A percentile compares a stretch with the other conserved stretches of the same genome.
Conservation (phyloP, 2,113 vertebrate species). For the Gracilinanus agilis region DNA sequence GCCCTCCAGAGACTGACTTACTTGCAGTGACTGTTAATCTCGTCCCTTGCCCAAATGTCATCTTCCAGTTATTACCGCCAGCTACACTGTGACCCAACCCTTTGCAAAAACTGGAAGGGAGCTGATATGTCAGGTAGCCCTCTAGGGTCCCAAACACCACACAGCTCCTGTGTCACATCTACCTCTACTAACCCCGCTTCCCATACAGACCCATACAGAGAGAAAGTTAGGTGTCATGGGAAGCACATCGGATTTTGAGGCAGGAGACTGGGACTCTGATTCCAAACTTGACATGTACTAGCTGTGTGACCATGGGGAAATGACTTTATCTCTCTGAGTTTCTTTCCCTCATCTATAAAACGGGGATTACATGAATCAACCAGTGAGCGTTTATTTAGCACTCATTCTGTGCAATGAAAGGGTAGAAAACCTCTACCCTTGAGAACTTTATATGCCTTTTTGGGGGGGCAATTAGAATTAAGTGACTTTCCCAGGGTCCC, state of each 20-base stretch:
- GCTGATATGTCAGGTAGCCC: neutral
- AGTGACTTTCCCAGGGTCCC: too few species aligned
- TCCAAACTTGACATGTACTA: neutral
- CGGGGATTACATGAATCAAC: neutral
- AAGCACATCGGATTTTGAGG: neutral
- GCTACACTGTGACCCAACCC: slow-evolving; percentile 55
- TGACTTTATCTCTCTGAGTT: neutral
- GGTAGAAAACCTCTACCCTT: neutral
- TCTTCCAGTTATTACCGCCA: neutral
- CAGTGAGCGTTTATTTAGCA: neutral
- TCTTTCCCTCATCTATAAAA: neutral
- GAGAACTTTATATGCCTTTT: neutral
- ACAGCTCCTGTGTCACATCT: slow-evolving; percentile 37
- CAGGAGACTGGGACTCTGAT: neutral
- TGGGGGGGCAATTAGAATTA: too few species aligned
- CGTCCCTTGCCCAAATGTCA: slow-evolving; percentile 72
- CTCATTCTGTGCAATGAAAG: neutral
- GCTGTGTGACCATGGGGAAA: neutral
- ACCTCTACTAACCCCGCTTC: neutral
- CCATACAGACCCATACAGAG: neutral
- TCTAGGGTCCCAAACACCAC: neutral
- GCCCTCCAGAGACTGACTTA: slow-evolving; percentile 69
- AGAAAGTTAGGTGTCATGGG: neutral
- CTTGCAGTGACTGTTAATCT: slow-evolving; percentile 72
- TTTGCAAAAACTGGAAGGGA: slow-evolving; percentile 66